A percentile compares a stretch with the other conserved stretches of the same genome.
phyloP scores from a whole-genome alignment of 2,888 invertebrate genomes.

The Hymenopus coronatus region DNA sequence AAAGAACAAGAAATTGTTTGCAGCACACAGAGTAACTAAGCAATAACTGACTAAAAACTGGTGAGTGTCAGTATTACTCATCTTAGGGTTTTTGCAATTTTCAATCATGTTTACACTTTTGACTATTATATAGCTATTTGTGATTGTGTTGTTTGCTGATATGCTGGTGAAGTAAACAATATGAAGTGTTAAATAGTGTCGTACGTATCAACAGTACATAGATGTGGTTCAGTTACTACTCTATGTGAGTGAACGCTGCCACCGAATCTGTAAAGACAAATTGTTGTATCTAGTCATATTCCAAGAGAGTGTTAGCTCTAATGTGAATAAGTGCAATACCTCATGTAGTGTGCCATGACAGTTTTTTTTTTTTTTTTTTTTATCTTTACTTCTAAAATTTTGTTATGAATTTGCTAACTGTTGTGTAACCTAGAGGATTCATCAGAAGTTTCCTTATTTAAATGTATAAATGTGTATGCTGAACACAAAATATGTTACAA shows the following conservation, averaged over 20 bases:
- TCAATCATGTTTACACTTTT: no score
- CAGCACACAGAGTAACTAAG: no score
- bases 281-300: background rate
- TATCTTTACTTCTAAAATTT: background rate
- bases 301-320: background rate
- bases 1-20: no score
- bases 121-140: no score
- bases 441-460: no score
- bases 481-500: no score
- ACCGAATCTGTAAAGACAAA: background rate
- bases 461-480: no score
- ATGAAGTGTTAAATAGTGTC: background rate
- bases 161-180: background rate
- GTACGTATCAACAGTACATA: background rate
- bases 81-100: no score
- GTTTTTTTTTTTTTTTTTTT: background rate
- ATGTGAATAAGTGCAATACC: background rate
- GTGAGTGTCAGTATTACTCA: no score
- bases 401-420: background rate
- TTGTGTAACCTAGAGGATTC: no score
- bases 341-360: background rate
- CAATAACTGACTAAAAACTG: no score
- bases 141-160: background rate
- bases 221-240: background rate
- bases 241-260: background rate